These are phyloP conservation scores for Pseudocheirus occidentalis DNA, from an alignment of 2,797 vertebrate genomes.

Conservation along the genomic window DNA sequence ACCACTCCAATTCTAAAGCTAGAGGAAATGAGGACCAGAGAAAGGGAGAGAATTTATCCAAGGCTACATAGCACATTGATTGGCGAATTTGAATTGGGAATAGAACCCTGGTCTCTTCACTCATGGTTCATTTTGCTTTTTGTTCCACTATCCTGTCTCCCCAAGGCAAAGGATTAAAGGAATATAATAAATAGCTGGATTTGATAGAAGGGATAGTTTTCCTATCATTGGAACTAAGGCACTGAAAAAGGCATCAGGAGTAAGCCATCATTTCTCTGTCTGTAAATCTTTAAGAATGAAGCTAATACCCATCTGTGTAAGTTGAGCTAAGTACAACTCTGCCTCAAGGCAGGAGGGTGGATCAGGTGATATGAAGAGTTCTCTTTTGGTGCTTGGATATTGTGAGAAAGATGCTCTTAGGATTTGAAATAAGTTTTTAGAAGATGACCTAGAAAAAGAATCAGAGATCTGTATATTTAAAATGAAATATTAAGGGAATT, in stretches of 20 bases:
- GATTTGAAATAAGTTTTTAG: conserved; percentile 62
- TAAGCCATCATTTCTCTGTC: background rate
- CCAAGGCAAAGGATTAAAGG: background rate
- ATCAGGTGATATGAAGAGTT: conserved; percentile 59
- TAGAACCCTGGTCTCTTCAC: background rate
- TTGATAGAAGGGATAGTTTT: background rate
- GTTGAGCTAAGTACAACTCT: conserved; percentile 76
- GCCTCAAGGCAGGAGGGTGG: conserved; percentile 76
- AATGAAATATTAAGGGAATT: conserved; percentile 23
- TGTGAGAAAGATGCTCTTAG: conserved; percentile 71
- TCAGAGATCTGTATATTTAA: conserved; percentile 58
- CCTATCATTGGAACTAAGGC: background rate
- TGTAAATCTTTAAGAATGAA: conserved; percentile 3
- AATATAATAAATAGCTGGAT: background rate
- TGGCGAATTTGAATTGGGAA: background rate
- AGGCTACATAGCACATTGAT: background rate
- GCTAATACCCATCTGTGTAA: conserved; percentile 75
- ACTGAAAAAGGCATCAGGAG: background rate
- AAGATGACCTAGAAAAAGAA: conserved; percentile 57
- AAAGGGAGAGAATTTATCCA: background rate
- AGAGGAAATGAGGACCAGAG: background rate
- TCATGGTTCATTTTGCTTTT: background rate
- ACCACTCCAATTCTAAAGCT: background rate
- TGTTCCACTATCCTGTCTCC: background rate
- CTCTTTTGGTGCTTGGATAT: conserved; percentile 76